Evolutionary conservation across 1,140 invertebrate genomes (phyloP), one percentile per base, ranked within the genome.

Genomic region (Panulirus ornatus): DNA sequence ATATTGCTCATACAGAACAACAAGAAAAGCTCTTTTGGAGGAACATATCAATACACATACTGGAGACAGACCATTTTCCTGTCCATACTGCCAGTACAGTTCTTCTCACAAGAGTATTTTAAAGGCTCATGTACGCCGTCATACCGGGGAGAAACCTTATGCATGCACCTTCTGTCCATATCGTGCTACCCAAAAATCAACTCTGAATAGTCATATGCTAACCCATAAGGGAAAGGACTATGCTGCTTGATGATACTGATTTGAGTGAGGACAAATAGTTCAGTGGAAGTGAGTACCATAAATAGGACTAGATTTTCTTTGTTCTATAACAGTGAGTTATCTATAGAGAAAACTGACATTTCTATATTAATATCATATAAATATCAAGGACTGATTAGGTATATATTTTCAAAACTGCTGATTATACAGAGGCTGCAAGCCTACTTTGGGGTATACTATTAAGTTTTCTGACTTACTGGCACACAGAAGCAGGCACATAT

Each of bases 131-230:
- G 79, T 92, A 34, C 88, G 91, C 6, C 88, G 83, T n/a, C 91
- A 92, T 47, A 92, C 91, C 2, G 91, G 91, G 22, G 91, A 92
- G 66, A 90, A 88, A 38, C 91, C 91, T 14, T 92, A 85, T 70
- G 83, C 84, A 11, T 92, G 91, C 54, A 27, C 51, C 34, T 86
- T 54, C 47, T 92, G 91, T 16, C 63, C 87, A 0, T 92, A 92
- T 63, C 84, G 91, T 47, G 91, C 91, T 63, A 83, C 83, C 2
- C 91, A 92, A 58, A 92, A 90, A 36, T 85, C 84, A 11, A 90
- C 76, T 38, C 78, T 92, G 1, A 88, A 83, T 22, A 79, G 78
- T 40, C 91, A 92, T 66, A 81, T 92, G 44, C 40, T 88, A 36
- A 88, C 85, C 30, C 85, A 88, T 44, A 88, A 88, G 70, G 81